Percentiles rank a stretch among this genome's conserved stretches.
phyloP scores from a whole-genome alignment of 2,113 vertebrate species.

The Myrmecophaga tridactyla region DNA sequence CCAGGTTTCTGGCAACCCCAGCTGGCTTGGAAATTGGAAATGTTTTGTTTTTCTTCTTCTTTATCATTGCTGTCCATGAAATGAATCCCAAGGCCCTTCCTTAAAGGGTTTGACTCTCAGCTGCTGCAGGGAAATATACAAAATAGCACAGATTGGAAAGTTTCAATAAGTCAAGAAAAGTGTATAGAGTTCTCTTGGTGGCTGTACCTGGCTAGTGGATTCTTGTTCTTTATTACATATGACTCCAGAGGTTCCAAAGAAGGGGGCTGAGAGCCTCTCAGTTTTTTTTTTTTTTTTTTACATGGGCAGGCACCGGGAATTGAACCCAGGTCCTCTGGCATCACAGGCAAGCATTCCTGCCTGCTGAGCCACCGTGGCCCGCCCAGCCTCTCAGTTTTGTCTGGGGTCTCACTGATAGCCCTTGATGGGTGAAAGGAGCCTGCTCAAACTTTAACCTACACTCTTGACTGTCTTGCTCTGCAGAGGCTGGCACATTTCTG shows the following conservation, averaged over 20 bases:
- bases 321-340: too few species aligned
- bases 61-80: neutral
- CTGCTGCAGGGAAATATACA: neutral
- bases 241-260: neutral
- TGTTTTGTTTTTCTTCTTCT: neutral
- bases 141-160: neutral
- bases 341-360: too few species aligned
- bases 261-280: neutral
- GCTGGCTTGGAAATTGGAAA: neutral
- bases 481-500: neutral
- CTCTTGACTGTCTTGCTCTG: rapidly evolving
- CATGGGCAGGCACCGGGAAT: too few species aligned
- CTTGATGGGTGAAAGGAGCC: neutral
- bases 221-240: neutral
- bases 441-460: neutral
- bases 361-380: too few species aligned
- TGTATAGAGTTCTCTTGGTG: neutral
- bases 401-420: neutral
- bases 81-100: neutral
- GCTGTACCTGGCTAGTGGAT: neutral
- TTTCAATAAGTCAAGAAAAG: neutral
- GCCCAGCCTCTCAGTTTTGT: too few species aligned
- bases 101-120: neutral
- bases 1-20: neutral
- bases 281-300: too few species aligned